Base-by-base conservation (phyloP, 1,140 invertebrate genomes). In the Drosophila aff. region DNA sequence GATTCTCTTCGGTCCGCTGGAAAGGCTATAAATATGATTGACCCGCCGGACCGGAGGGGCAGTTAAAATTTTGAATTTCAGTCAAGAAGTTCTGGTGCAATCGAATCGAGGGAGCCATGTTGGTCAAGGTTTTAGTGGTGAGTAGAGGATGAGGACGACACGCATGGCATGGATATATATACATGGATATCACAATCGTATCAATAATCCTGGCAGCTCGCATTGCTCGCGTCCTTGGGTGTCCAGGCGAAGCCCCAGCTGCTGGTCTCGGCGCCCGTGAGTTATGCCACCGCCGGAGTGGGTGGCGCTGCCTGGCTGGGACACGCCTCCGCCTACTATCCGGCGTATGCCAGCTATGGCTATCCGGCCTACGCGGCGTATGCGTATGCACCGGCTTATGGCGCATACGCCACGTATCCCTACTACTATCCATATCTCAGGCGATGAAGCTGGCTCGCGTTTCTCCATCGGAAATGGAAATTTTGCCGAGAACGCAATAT, bases 11-110 rank as follows among this genome's bases (percentile, higher is more conserved):
- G 15, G 68, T n/a, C 28, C 38, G 11, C 26, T 33, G 57, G 16
- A 53, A 65, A 90, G 80, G 81, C 85, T 90, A 90, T 90, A 90
- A 90, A 90, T 91, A 90, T 90, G 86, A 90, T 90, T 91, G 86
- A 85, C 71, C 74, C 26, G 49, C 47, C 64, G 53, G 49, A 47
- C 36, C 61, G 52, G 60, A 77, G 69, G 69, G 79, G 73, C 79
- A 90, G 89, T 90, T 47, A 85, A 86, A 75, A 76, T 82, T 85
- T 79, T 60, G 55, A 74, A 76, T 90, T 76, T 65, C 66, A 53
- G 38, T 28, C 18, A 16, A 59, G 59, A n/a, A 77, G 46, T 55
- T 33, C 28, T 28, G 55, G 40, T 49, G 41, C 28, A 36, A 40
- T 57, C 41, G 46, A 55, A 49, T 28, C 47, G 16, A 49, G 10